Evolutionary conservation across 2,888 invertebrate genomes (phyloP), one percentile per base, ranked within the genome.

Genomic region (Chrysolina americana): DNA sequence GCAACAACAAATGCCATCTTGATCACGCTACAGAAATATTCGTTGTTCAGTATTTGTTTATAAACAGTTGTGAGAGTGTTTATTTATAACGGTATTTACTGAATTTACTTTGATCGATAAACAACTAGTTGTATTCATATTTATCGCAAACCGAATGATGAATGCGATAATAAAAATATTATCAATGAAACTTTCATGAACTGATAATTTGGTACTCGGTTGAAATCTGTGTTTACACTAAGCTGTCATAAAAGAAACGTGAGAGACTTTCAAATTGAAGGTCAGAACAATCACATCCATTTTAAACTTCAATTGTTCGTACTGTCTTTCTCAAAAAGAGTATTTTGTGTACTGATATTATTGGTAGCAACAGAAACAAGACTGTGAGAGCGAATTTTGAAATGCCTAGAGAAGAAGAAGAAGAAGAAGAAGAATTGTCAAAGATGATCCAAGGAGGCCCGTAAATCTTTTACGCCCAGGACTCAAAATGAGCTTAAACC

Each of bases 1-100:
- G 19, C 53, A 23, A 53, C 19, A 53, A 53, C 53, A 53, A 21
- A 53, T 6, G 21, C 53, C 53, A 21, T 21, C 53, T 53, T 53
- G 53, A 53, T 53, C 19, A 44, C 44, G 44, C 44, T 44, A 44
- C 15, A 44, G 15, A 44, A 15, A 15, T 44, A 44, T 44, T 44
- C 44, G 44, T 44, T 13, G 21, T 19, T 19, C 11, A 53, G 21
- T 21, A 19, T 53, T 53, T 53, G 53, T 53, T 53, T 53, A 53
- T 21, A 53, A 53, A 53, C 53, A 21, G 53, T 23, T 53, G 53
- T 5, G 17, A 21, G 21, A 13, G 5, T 53, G 15, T 53, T 53
- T 53, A 53, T 53, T 53, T 53, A 5, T 13, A 53, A 53, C 13
- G 19, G 5, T 19, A 53, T 53, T 21, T 19, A 53, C 48, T 53